Conservation (phyloP, 30 jellyfish, hydroid and myxozoan species). For the Aurelia sp. region DNA sequence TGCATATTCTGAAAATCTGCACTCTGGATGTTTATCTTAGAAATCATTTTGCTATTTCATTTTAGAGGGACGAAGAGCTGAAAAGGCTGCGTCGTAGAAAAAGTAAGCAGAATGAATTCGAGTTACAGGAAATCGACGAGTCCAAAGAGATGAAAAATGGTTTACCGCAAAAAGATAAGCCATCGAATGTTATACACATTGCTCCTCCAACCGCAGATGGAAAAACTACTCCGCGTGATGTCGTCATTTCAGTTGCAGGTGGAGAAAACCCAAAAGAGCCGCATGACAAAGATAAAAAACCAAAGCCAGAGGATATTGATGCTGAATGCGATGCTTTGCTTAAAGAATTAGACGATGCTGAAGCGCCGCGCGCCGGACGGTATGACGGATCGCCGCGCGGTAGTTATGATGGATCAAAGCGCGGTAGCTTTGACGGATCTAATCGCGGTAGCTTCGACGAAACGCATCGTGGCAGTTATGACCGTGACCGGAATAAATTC, state of each 20-base stretch:
- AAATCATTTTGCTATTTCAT: neutral
- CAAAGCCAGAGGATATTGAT: neutral
- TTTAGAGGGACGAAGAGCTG: constrained; percentile 64
- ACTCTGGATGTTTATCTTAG: no score
- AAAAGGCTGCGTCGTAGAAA: constrained; percentile 28
- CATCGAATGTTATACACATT: neutral
- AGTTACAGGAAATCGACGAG: constrained; percentile 43
- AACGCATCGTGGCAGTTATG: no score
- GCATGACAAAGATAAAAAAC: constrained; percentile 10
- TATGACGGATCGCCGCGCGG: constrained; percentile 42
- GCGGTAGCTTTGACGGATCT: constrained; percentile 5
- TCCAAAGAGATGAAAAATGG: constrained; percentile 33
- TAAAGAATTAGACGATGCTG: constrained; percentile 38
- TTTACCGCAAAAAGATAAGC: constrained; percentile 12
- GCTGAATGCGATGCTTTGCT: constrained; percentile 36
- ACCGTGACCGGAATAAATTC: constrained; percentile 22
- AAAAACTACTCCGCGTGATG: no score
- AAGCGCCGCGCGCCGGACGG: no score
- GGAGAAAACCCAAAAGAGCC: neutral
- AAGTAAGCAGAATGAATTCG: constrained; percentile 28
- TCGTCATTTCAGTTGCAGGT: no score
- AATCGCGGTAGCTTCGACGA: no score
- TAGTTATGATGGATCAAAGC: constrained; percentile 21
- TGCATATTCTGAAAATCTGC: no score
- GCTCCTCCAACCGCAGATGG: neutral